A percentile compares a stretch with the other conserved stretches of the same genome.
These are phyloP conservation scores for Dendrolimus houi DNA, from an alignment of 2,888 invertebrate species.

Conservation along the genomic window DNA sequence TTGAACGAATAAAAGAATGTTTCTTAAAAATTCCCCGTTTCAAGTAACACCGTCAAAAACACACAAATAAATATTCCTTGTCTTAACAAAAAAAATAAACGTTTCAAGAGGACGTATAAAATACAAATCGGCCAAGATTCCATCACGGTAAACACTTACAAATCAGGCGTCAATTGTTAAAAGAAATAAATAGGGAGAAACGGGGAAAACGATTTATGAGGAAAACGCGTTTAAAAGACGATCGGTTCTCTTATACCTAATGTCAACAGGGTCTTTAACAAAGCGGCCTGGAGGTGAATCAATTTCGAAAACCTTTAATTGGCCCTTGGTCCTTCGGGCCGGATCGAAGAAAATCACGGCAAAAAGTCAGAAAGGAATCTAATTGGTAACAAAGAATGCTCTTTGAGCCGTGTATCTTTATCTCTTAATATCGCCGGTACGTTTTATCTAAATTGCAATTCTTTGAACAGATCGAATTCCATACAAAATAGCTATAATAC, in stretches of 20 bases:
- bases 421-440: background rate
- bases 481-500: background rate
- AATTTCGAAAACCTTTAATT: constrained; percentile 68
- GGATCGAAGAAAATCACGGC: constrained; percentile 41
- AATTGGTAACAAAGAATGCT: constrained; percentile 58
- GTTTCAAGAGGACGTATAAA: background rate
- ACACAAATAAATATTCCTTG: too few relatives aligned
- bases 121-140: background rate
- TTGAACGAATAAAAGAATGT: too few relatives aligned
- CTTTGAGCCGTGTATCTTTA: constrained; percentile 1
- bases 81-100: background rate
- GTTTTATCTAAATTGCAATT: background rate
- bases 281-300: constrained; percentile 49
- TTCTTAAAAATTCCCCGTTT: too few relatives aligned
- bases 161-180: background rate
- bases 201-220: constrained; percentile 16
- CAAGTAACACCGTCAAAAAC: too few relatives aligned
- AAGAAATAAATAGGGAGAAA: constrained; percentile 7
- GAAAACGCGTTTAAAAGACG: constrained; percentile 32
- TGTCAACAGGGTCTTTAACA: constrained; percentile 57
- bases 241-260: constrained; percentile 29
- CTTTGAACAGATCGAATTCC: background rate
- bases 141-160: background rate
- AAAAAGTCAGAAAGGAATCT: constrained; percentile 57
- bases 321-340: constrained; percentile 33